A percentile compares a stretch with the other conserved stretches of the same genome.
Conservation (phyloP, 2,113 vertebrate genomes). For the Semicossyphus pulcher region DNA sequence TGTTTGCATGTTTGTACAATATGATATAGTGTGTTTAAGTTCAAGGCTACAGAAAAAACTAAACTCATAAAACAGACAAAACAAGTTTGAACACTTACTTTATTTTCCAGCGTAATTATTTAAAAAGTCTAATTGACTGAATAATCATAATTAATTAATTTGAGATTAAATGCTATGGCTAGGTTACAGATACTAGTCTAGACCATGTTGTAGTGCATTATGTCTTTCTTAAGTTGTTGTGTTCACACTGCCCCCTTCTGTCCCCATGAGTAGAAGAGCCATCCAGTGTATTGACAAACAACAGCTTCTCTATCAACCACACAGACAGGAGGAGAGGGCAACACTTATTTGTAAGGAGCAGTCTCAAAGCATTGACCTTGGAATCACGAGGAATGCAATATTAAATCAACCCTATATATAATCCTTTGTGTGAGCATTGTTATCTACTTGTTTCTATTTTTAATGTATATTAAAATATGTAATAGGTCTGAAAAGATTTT, state of each 20-base stretch:
- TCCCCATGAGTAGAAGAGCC: slow-evolving; percentile 45
- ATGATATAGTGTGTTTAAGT: not conserved
- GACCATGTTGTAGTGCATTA: too few species aligned
- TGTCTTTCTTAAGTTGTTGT: slow-evolving; percentile 57
- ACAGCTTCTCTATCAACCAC: slow-evolving; percentile 64
- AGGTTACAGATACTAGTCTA: slow-evolving; percentile 1
- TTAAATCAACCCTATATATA: not conserved
- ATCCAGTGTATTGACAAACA: slow-evolving; percentile 50
- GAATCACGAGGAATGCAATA: not conserved
- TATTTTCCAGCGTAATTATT: not conserved
- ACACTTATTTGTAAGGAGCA: slow-evolving; percentile 3
- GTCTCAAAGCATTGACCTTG: not conserved
- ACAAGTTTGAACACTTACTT: not conserved
- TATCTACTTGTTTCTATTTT: not conserved
- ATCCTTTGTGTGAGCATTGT: too few species aligned
- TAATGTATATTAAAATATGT: not conserved
- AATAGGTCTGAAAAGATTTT: not conserved
- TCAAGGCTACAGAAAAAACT: not conserved
- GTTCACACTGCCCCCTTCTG: slow-evolving; percentile 80
- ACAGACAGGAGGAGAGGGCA: slow-evolving; percentile 25
- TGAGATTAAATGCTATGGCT: not conserved
- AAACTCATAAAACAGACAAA: not conserved
- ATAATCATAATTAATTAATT: not conserved
- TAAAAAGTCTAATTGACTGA: not conserved
- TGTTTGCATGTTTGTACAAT: not conserved